A percentile compares a stretch with the other conserved stretches of the same genome.
Evolutionary conservation across 2,113 vertebrate species (phyloP).

Genomic region (Cavia porcellus): DNA sequence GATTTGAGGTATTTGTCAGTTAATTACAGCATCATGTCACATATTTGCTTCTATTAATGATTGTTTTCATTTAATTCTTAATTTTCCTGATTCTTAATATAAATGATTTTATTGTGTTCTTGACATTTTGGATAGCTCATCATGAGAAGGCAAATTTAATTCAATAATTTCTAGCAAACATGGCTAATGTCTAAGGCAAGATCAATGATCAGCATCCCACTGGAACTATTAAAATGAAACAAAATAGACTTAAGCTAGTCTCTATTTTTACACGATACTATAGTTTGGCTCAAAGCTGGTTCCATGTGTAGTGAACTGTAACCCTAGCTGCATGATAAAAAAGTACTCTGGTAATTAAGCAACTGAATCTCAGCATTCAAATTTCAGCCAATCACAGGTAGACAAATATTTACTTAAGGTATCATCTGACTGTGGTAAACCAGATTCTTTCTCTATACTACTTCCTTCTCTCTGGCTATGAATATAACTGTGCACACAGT

Average conservation of each 20-base stretch:
- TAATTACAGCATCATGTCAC: not conserved
- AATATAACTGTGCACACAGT: not conserved
- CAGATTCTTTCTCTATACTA: not conserved
- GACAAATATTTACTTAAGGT: not conserved
- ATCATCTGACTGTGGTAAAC: not conserved
- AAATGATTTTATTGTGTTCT: not conserved
- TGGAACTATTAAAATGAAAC: not conserved
- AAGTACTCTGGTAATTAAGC: not conserved
- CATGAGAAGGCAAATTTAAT: not conserved
- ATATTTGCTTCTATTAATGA: not conserved
- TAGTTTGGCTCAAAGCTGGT: not conserved
- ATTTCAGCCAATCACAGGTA: not conserved
- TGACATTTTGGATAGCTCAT: not conserved
- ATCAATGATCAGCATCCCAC: too few relatives aligned
- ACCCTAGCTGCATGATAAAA: not conserved
- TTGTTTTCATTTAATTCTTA: not conserved
- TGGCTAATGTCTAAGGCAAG: not conserved
- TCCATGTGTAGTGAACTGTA: not conserved
- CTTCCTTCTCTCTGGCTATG: not conserved
- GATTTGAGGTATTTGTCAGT: not conserved
- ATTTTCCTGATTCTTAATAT: not conserved
- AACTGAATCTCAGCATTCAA: not conserved
- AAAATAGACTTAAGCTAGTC: not conserved
- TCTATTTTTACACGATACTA: not conserved
- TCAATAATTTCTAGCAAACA: not conserved